Conservation (phyloP, 2,888 invertebrate genomes). For the Rotaria macrura region DNA sequence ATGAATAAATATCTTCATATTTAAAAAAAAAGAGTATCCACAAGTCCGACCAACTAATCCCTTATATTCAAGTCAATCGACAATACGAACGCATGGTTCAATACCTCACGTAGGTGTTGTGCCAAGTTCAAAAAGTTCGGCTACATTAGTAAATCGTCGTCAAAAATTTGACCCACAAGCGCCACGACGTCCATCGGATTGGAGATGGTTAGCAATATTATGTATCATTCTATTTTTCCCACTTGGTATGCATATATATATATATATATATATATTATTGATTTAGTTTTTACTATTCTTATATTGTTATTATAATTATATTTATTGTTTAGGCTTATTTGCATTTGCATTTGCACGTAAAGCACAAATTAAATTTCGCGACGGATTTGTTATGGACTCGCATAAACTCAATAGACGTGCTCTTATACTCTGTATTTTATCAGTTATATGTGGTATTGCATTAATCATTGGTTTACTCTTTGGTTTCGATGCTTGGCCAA, state of each 20-base stretch:
- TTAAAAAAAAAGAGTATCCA: conserved; percentile 25
- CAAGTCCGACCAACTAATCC: conserved; percentile 34
- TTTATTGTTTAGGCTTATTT: conserved; percentile 8
- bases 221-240: conserved; percentile 32
- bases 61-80: conserved; percentile 29
- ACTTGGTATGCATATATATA: background rate
- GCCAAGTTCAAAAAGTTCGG: conserved; percentile 17
- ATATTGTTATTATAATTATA: background rate
- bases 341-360: conserved; percentile 33
- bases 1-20: background rate
- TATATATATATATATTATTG: no score
- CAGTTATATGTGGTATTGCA: conserved; percentile 25
- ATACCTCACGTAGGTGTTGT: background rate
- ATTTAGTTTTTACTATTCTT: background rate
- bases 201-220: conserved; percentile 32
- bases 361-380: conserved; percentile 31
- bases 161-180: conserved; percentile 33
- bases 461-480: conserved; percentile 32
- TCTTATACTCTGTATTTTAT: conserved; percentile 27
- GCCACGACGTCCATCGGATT: conserved; percentile 26
- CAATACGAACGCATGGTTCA: conserved; percentile 26
- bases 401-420: conserved; percentile 30
- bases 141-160: conserved; percentile 27
- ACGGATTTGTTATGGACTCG: conserved; percentile 31
- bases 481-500: conserved; percentile 30